Base-by-base conservation (phyloP, 2,888 invertebrate species). In the Leucophenga montana region DNA sequence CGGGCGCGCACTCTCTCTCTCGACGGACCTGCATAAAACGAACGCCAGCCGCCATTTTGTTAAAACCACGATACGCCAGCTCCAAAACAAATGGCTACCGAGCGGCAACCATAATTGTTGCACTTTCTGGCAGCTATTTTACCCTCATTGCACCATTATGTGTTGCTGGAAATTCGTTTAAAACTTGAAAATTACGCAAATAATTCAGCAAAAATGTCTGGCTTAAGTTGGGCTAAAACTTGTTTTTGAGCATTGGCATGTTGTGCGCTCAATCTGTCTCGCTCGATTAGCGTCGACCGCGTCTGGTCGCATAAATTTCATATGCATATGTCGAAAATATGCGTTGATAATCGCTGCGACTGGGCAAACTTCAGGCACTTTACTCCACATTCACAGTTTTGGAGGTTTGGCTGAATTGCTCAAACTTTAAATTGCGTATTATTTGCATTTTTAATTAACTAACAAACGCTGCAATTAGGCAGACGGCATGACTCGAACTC, bases 371-470 rank as follows among this genome's bases (percentile, higher is more conserved):
- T 50, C 16, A 2, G 50, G 18, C 56, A 56, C 27, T 61, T 56
- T 5, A 22, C 20, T 14, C 27, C 14, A 27, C 27, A 27, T n/a
- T n/a, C 56, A 5, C 16, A 18, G n/a, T 8, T 18, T 22, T n/a
- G n/a, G n/a, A n/a, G n/a, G n/a, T n/a, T n/a, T n/a, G n/a, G 54
- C 20, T 3, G 9, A 39, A 11, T 39, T 56, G 54, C 59, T 8
- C 20, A 67, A 71, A 76, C 71, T 76, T 77, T 68, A 66, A 65
- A 64, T 71, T 33, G 46, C 44, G 71, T 67, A 57, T 75, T 78
- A 79, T 79, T 79, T 79, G 78, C 79, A 79, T 79, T 75, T 79
- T 78, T 78, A 79, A 79, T 79, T 79, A 79, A 77, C 77, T 79
- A 79, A 78, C 78, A 79, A 79, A 78, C 77, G 77, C 69, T 71